phyloP scores from a whole-genome alignment of 2,888 invertebrate genomes.

The Eupsilia transversa region DNA sequence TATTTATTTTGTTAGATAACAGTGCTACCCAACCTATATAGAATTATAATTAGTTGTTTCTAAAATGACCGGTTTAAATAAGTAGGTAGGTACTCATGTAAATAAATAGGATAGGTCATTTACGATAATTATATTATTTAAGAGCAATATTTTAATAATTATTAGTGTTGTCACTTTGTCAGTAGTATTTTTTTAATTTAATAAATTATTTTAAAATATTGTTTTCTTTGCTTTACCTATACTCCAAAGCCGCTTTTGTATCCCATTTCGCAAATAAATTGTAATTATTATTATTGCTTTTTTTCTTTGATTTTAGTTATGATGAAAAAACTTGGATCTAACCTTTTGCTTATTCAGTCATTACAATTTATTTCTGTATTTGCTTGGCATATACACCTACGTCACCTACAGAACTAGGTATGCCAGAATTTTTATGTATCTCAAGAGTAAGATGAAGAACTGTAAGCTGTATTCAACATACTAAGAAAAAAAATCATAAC shows the following conservation, averaged over 20 bases:
- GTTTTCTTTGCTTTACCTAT: conserved; percentile 6
- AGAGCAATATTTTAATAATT: not conserved
- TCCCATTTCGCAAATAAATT: not conserved
- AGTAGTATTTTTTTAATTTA: conserved; percentile 21
- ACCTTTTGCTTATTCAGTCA: not conserved
- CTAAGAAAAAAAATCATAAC: too few species aligned
- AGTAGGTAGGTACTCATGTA: conserved; percentile 23
- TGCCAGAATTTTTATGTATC: not conserved
- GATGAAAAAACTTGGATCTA: not conserved
- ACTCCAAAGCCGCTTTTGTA: not conserved
- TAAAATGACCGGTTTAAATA: not conserved
- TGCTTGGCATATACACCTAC: not conserved
- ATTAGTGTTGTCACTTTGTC: not conserved
- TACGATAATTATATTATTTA: conserved; percentile 1
- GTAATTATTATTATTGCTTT: not conserved
- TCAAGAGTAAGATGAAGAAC: not conserved
- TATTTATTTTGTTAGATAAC: not conserved
- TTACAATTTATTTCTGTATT: not conserved
- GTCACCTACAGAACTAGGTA: not conserved
- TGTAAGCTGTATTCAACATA: not conserved
- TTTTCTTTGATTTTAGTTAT: too few species aligned
- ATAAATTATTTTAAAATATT: conserved; percentile 42
- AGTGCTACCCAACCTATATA: too few species aligned
- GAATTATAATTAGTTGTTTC: not conserved
- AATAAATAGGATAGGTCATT: conserved; percentile 40